These are phyloP conservation scores for Drosophila formosana DNA, from an alignment of 2,888 invertebrate species.

Conservation along the genomic window DNA sequence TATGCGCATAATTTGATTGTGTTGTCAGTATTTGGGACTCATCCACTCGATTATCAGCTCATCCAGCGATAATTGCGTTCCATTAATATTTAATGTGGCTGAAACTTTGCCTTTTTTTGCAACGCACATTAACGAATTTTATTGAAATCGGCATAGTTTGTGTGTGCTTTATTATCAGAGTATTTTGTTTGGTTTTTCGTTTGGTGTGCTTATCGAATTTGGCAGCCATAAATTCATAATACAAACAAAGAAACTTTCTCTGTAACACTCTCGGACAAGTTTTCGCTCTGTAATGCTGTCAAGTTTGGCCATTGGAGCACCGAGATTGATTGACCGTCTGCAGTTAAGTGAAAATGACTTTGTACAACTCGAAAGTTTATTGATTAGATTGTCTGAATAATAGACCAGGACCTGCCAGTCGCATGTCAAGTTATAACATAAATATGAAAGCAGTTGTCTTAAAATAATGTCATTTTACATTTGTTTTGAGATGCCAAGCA, in stretches of 20 bases:
- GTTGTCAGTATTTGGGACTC: constrained; percentile 1
- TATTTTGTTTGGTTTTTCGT: background rate
- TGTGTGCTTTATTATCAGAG: constrained; percentile 18
- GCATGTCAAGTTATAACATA: constrained; percentile 8
- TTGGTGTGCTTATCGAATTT: constrained; percentile 11
- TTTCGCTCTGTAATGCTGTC: constrained; percentile 52
- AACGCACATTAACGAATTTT: constrained; percentile 53
- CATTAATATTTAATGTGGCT: constrained; percentile 62
- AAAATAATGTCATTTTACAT: constrained; percentile 10
- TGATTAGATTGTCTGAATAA: constrained; percentile 53
- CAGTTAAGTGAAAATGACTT: constrained; percentile 51
- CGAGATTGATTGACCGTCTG: constrained; percentile 54
- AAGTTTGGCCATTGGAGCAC: constrained; percentile 32
- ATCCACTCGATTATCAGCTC: constrained; percentile 29
- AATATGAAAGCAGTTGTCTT: constrained; percentile 19
- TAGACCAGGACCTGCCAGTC: constrained; percentile 8
- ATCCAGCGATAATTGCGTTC: constrained; percentile 25
- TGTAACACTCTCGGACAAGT: constrained; percentile 34
- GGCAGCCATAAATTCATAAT: constrained; percentile 59
- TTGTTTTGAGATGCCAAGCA: background rate
- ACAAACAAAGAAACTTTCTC: constrained; percentile 24
- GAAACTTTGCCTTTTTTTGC: constrained; percentile 35
- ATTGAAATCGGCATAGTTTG: constrained; percentile 50
- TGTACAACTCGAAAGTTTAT: constrained; percentile 44
- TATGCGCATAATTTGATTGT: constrained; percentile 19